A percentile compares a stretch with the other conserved stretches of the same genome.
Conservation (phyloP, 2,113 vertebrate species). For the Oreochromis niloticus region DNA sequence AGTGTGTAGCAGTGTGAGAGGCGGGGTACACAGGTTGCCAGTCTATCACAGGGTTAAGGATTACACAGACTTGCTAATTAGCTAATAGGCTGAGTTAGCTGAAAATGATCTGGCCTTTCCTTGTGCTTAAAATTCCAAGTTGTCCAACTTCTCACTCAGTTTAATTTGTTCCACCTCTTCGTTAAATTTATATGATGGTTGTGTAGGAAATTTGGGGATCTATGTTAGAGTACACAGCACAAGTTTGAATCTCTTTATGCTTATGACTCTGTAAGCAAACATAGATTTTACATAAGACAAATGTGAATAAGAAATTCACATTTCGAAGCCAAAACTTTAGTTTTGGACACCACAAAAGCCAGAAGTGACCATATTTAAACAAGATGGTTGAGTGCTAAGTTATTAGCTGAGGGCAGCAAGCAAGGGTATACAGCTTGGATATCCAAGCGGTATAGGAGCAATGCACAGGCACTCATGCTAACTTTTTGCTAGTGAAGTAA, state of each 20-base stretch:
- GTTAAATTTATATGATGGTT: background rate
- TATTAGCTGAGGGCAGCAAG: background rate
- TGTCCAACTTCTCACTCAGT: background rate
- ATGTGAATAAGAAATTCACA: background rate
- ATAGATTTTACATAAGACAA: background rate
- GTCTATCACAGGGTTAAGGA: background rate
- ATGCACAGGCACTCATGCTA: background rate
- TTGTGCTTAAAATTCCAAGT: background rate
- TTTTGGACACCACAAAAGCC: background rate
- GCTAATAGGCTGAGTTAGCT: background rate
- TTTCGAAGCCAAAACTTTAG: background rate
- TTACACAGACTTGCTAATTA: background rate
- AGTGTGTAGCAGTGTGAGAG: background rate
- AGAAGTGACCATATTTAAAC: background rate
- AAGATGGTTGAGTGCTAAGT: background rate
- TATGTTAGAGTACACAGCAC: background rate
- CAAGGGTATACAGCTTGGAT: background rate
- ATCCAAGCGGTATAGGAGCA: background rate
- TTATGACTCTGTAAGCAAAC: background rate
- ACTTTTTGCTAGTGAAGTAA: background rate
- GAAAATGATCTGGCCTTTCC: background rate
- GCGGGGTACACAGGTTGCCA: accelerated
- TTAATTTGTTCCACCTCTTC: background rate
- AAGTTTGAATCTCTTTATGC: background rate
- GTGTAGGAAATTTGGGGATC: background rate